These are phyloP conservation scores for Zaprionus camerounensis DNA, from an alignment of 1,140 invertebrate species.

Conservation along the genomic window DNA sequence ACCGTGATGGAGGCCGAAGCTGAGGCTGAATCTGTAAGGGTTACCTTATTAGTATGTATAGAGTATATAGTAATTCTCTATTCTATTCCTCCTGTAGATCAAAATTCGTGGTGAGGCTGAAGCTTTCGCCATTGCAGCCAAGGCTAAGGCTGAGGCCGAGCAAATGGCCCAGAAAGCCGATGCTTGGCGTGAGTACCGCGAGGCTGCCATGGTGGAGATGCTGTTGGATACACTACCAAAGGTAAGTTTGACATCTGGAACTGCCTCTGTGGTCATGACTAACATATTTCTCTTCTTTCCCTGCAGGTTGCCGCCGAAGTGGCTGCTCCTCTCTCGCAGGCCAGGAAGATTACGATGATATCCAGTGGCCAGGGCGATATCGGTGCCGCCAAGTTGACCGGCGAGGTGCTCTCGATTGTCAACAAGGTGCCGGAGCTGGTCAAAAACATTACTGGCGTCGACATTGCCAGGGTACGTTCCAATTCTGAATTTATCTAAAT, in stretches of 20 bases:
- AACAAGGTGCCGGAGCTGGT: conserved; percentile 95
- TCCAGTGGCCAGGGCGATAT: conserved; percentile 96
- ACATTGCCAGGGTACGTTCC: conserved; percentile 91
- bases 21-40: conserved; percentile 91
- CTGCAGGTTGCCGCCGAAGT: conserved; percentile 96
- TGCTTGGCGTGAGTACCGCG: conserved; percentile 97
- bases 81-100: conserved; percentile 45
- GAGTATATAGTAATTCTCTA: not conserved
- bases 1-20: conserved; percentile 96
- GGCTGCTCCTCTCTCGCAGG: conserved; percentile 95
- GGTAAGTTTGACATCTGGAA: conserved; percentile 85
- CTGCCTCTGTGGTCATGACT: not conserved
- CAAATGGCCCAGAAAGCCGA: conserved; percentile 98
- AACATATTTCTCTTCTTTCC: conserved; percentile 15
- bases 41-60: not conserved
- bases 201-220: conserved; percentile 99
- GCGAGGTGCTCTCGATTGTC: conserved; percentile 96
- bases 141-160: conserved; percentile 97
- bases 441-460: conserved; percentile 95
- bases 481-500: conserved; percentile 84
- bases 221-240: conserved; percentile 97
- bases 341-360: conserved; percentile 97
- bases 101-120: conserved; percentile 93
- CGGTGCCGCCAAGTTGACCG: conserved; percentile 96
- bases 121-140: conserved; percentile 96